Evolutionary conservation across 1,140 invertebrate genomes (phyloP).

Genomic region (Sipha flava): DNA sequence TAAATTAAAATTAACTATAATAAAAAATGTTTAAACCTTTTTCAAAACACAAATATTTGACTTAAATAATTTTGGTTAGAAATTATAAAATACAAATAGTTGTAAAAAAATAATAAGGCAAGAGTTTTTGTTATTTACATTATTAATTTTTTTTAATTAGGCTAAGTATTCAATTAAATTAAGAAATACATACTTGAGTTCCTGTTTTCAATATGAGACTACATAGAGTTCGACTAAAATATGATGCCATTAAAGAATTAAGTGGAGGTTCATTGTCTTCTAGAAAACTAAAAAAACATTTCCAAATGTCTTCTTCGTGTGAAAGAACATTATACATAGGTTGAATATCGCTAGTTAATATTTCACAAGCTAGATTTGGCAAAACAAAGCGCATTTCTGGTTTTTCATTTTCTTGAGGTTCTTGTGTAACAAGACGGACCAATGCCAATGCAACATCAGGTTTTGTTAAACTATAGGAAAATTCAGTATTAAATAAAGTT

Average conservation of each 20-base stretch:
- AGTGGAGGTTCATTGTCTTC: conserved; percentile 68
- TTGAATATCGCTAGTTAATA: conserved; percentile 76
- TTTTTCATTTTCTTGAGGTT: conserved; percentile 62
- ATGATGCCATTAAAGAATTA: conserved; percentile 89
- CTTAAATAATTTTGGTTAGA: too few relatives aligned
- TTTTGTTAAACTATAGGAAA: conserved; percentile 59
- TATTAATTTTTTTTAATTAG: too few relatives aligned
- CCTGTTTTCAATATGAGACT: conserved; percentile 38
- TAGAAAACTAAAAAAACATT: conserved; percentile 81
- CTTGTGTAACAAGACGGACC: conserved; percentile 73
- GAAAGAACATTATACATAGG: conserved; percentile 75
- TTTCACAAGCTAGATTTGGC: conserved; percentile 86
- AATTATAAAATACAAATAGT: too few relatives aligned
- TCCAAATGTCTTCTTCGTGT: conserved; percentile 67
- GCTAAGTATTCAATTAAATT: too few relatives aligned
- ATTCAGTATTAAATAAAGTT: too few relatives aligned
- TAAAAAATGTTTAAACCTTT: too few relatives aligned
- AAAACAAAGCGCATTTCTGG: conserved; percentile 25
- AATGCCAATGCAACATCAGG: conserved; percentile 77
- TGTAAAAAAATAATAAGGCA: background rate
- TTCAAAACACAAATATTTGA: too few relatives aligned
- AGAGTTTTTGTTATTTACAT: too few relatives aligned
- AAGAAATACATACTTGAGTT: conserved; percentile 37
- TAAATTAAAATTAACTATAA: background rate
- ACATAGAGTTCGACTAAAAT: conserved; percentile 84